phyloP scores from a whole-genome alignment of 2,888 invertebrate species.

The Alcis repandata region DNA sequence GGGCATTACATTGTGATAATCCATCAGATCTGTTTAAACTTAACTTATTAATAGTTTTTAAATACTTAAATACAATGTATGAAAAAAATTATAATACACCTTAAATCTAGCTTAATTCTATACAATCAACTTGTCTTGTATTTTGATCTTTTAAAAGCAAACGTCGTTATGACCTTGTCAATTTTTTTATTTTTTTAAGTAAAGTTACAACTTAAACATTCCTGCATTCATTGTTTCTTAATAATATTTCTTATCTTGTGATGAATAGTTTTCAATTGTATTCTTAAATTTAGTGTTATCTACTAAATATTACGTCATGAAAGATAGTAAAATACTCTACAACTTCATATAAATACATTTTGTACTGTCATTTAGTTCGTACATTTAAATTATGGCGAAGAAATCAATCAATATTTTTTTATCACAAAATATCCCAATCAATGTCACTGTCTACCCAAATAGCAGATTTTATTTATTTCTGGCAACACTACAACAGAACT shows the following conservation, averaged over 20 bases:
- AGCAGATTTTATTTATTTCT: slow-evolving; percentile 50
- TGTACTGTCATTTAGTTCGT: slow-evolving; percentile 73
- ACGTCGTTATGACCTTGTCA: background rate
- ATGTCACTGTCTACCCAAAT: slow-evolving; percentile 54
- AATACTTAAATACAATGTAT: slow-evolving; percentile 44
- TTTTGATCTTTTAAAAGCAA: background rate
- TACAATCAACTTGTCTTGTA: background rate
- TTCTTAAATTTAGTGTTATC: background rate
- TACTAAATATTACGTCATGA: background rate
- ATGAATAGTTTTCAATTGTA: background rate
- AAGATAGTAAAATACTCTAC: slow-evolving; percentile 43
- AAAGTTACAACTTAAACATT: slow-evolving; percentile 1
- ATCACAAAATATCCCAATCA: slow-evolving; percentile 61
- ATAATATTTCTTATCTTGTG: background rate
- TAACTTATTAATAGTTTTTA: slow-evolving; percentile 39
- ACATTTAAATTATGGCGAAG: slow-evolving; percentile 62
- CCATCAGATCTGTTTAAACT: slow-evolving; percentile 35
- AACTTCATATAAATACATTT: slow-evolving; percentile 57
- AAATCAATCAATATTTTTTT: slow-evolving; percentile 49
- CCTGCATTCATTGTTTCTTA: background rate
- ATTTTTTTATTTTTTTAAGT: background rate
- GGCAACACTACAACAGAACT: slow-evolving; percentile 18
- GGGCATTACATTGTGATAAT: slow-evolving; percentile 46
- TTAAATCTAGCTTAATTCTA: slow-evolving; percentile 21
- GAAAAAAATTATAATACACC: slow-evolving; percentile 13